Evolutionary conservation across 2,113 vertebrate genomes (phyloP), one percentile per base, ranked within the genome.

Genomic region (Mormyrus lacerda): DNA sequence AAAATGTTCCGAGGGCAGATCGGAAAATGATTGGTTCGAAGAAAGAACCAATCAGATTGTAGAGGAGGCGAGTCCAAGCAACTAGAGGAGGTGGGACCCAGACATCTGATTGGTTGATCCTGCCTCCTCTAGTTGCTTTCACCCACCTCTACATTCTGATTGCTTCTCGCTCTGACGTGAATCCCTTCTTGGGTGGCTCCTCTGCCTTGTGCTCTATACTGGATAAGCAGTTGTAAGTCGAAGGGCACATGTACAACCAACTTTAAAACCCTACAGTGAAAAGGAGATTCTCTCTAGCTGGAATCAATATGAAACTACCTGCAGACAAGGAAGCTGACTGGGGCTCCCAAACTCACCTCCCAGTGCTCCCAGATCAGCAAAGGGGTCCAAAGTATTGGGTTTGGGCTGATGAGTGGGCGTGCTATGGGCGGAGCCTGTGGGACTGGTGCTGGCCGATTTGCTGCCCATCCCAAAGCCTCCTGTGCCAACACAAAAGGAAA

Each of bases 391-490:
- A 7, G 96, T 97, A 94, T 97, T 99, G 82, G 98, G 97, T 93
- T 99, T 99, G 91, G 93, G 91, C 90, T 98, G 97, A 93, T 99
- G 98, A 24, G 97, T 98, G 10, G 98, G 98, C 76, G 98, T 99
- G 92, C 96, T 96, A n/a, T 99, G 96, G 0, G 96, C 94, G 3
- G 98, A 99, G 87, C 97, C 95, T 0, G 98, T 99, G 27, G 98
- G 98, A 92, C 98, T 99, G 50, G 97, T 98, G 86, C 97, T 97
- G 79, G 98, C 98, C 17, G 98, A 99, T 65, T 95, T 97, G 87
- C 97, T 99, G 90, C 97, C 98, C 94, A 97, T 91, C 42, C 95
- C 94, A 91, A 98, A 95, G 15, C 97, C 95, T 93, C 95, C 96
- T 96, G n/a, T 0, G 39, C 3, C 17, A 35, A 87, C 42, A 27